phyloP scores from a whole-genome alignment of 2,113 vertebrate species.

The Caretta caretta region DNA sequence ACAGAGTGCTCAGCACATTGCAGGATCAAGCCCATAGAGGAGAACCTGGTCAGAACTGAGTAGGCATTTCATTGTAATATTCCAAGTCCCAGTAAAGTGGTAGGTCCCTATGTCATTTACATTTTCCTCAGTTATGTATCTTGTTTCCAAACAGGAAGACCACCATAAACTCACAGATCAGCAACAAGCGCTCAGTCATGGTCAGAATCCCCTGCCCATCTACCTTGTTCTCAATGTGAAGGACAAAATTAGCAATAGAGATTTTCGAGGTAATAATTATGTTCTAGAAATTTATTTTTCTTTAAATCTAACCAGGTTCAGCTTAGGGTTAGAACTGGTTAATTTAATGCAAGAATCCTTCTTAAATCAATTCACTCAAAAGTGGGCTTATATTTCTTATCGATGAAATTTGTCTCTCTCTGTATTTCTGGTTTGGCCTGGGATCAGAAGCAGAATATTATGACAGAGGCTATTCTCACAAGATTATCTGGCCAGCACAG shows the following conservation, averaged over 20 bases:
- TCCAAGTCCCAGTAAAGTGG: background rate
- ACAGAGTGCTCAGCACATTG: background rate
- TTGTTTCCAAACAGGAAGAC: conserved; percentile 76
- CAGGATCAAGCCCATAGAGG: background rate
- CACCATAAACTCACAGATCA: conserved; percentile 83
- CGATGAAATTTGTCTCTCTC: background rate
- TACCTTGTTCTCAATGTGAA: conserved; percentile 90
- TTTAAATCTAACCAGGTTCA: background rate
- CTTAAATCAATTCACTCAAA: background rate
- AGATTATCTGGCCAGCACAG: background rate
- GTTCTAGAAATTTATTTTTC: background rate
- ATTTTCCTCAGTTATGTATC: background rate
- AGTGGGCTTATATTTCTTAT: background rate
- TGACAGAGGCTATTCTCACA: background rate
- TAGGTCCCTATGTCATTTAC: background rate
- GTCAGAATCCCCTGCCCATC: conserved; percentile 88
- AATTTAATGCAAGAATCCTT: background rate
- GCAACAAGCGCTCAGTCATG: conserved; percentile 80
- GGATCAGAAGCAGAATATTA: background rate
- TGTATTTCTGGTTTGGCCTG: background rate
- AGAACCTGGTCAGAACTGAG: background rate
- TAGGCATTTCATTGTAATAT: rapidly evolving
- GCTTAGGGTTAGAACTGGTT: background rate
- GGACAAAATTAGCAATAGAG: conserved; percentile 79
- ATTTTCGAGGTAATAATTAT: conserved; percentile 81